Percentiles rank a stretch among this genome's conserved stretches.
Conservation (phyloP, 2,888 invertebrate genomes). For the Melieria picta region DNA sequence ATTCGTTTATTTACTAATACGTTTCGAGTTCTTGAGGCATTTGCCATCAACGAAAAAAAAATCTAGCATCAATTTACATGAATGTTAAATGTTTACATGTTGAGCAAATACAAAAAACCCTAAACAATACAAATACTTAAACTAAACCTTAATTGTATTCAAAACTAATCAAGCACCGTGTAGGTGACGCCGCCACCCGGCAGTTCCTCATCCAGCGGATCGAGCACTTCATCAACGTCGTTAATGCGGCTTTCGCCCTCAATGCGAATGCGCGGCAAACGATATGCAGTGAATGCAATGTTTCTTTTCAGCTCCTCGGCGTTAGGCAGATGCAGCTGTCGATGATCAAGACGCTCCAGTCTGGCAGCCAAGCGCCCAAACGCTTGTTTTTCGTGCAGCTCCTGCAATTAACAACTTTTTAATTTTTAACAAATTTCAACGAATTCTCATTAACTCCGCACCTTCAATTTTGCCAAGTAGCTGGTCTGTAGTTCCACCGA, state of each 20-base stretch:
- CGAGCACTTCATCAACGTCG: conserved; percentile 57
- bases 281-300: conserved; percentile 54
- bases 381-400: conserved; percentile 59
- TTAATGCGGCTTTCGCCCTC: conserved; percentile 53
- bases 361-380: conserved; percentile 54
- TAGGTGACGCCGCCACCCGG: conserved; percentile 50
- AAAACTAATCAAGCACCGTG: conserved; percentile 46
- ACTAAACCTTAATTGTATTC: conserved; percentile 16
- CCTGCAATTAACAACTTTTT: conserved; percentile 43
- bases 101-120: conserved; percentile 6
- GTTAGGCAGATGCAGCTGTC: conserved; percentile 47
- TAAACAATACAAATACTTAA: conserved; percentile 6
- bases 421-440: not conserved
- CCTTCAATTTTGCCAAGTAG: conserved; percentile 59
- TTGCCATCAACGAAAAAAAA: not conserved
- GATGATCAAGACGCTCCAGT: conserved; percentile 40
- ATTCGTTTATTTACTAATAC: too few species aligned
- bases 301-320: conserved; percentile 50
- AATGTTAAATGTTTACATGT: conserved; percentile 19
- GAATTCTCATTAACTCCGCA: conserved; percentile 30
- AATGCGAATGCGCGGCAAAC: conserved; percentile 50
- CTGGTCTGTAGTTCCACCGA: conserved; percentile 59
- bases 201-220: conserved; percentile 54
- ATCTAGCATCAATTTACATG: conserved; percentile 1
- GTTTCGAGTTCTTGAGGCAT: not conserved